Percentiles rank a stretch among this genome's conserved stretches.
phyloP scores from a whole-genome alignment of 2,797 vertebrate genomes.

The Menidia menidia region DNA sequence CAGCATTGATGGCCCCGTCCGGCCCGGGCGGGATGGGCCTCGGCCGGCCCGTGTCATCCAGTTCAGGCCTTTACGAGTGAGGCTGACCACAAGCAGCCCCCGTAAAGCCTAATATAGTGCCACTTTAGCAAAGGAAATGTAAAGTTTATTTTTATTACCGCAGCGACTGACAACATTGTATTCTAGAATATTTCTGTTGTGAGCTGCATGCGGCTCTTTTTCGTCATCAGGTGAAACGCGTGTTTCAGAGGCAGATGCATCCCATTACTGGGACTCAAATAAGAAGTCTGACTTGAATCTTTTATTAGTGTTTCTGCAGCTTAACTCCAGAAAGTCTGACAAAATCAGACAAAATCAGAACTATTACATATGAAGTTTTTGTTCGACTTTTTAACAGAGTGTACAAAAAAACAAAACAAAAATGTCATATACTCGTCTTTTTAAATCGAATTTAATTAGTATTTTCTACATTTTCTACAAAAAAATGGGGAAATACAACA shows the following conservation, averaged over 20 bases:
- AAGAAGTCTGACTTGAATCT: neutral
- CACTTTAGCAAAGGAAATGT: slow-evolving; percentile 43
- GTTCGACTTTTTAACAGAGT: too few species aligned
- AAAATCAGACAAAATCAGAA: too few species aligned
- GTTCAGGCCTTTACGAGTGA: slow-evolving; percentile 54
- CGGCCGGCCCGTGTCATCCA: slow-evolving; percentile 41
- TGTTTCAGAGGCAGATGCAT: neutral
- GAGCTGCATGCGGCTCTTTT: slow-evolving; percentile 5
- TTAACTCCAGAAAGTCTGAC: too few species aligned
- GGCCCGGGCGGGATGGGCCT: slow-evolving; percentile 49
- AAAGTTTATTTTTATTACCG: slow-evolving; percentile 50
- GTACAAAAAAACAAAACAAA: too few species aligned
- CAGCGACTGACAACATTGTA: slow-evolving; percentile 17
- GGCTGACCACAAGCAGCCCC: slow-evolving; percentile 49
- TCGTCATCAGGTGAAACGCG: neutral
- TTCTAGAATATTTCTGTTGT: slow-evolving; percentile 13
- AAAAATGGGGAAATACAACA: too few species aligned
- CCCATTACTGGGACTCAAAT: neutral
- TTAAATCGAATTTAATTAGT: too few species aligned
- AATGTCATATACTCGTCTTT: too few species aligned
- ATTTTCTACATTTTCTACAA: too few species aligned
- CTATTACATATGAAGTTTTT: too few species aligned
- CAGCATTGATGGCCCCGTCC: slow-evolving; percentile 63
- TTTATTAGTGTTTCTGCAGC: too few species aligned
- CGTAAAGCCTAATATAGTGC: slow-evolving; percentile 46